Evolutionary conservation across 2,888 invertebrate genomes (phyloP).

Genomic region (Liopterus haemorrhoidalis): DNA sequence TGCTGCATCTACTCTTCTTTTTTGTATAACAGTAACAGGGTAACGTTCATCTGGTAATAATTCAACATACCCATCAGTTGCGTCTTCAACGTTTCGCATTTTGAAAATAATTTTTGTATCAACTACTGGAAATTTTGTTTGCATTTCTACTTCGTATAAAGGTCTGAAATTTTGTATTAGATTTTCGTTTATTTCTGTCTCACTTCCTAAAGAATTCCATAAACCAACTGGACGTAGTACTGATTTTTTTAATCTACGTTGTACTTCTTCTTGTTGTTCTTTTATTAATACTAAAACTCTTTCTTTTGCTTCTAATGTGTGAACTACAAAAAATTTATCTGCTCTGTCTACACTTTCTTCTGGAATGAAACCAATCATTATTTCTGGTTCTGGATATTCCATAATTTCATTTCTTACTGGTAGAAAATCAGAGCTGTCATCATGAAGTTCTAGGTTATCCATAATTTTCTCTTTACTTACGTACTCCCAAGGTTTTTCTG

Average conservation of each 20-base stretch:
- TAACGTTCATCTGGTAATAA: constrained; percentile 54
- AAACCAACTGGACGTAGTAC: constrained; percentile 51
- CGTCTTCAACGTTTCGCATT: constrained; percentile 52
- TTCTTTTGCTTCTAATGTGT: constrained; percentile 53
- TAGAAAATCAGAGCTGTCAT: constrained; percentile 49
- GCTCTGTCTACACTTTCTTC: constrained; percentile 56
- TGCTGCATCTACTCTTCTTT: constrained; percentile 52
- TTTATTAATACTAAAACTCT: constrained; percentile 49
- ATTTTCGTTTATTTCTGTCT: constrained; percentile 53
- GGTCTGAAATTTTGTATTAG: constrained; percentile 51
- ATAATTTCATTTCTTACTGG: constrained; percentile 43
- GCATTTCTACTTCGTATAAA: constrained; percentile 62
- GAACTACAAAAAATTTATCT: constrained; percentile 57
- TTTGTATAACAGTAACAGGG: constrained; percentile 52
- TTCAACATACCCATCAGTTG: constrained; percentile 65
- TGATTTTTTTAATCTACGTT: constrained; percentile 46
- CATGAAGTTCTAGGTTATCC: constrained; percentile 56
- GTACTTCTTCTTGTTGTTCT: constrained; percentile 53
- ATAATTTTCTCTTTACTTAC: constrained; percentile 56
- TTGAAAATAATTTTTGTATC: constrained; percentile 47
- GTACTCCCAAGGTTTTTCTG: constrained; percentile 68
- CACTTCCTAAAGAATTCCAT: constrained; percentile 63
- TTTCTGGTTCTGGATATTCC: constrained; percentile 43
- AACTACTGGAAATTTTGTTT: constrained; percentile 55
- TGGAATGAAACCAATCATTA: constrained; percentile 63